Conservation (phyloP, 1,140 invertebrate species). For the Pseudomyrmex sp. region DNA sequence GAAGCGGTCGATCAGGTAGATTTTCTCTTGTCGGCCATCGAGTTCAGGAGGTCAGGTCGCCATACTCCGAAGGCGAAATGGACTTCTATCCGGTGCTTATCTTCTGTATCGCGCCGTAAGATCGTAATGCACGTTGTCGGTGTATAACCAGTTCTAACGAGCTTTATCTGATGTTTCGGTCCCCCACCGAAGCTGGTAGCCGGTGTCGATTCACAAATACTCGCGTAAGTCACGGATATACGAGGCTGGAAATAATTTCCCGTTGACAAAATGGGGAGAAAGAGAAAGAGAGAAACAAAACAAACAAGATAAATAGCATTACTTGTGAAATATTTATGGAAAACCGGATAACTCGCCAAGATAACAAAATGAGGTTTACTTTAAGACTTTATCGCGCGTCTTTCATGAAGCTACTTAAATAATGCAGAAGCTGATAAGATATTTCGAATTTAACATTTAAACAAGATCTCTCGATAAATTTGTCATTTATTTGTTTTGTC, state of each 20-base stretch:
- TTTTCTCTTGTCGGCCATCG: conserved; percentile 60
- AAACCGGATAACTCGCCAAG: not conserved
- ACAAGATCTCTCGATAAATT: no score
- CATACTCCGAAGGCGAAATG: conserved; percentile 54
- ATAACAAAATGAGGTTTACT: not conserved
- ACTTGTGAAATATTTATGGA: not conserved
- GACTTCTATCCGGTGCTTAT: conserved; percentile 35
- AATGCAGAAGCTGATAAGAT: not conserved
- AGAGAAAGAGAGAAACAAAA: conserved; percentile 4
- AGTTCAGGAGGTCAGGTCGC: conserved; percentile 63
- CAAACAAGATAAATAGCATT: conserved; percentile 2
- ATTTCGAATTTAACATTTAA: not conserved
- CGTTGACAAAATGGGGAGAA: not conserved
- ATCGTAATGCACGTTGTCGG: conserved; percentile 49
- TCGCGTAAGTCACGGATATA: conserved; percentile 36
- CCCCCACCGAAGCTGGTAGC: not conserved
- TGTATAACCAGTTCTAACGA: conserved; percentile 54
- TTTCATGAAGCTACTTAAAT: not conserved
- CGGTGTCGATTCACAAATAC: conserved; percentile 23
- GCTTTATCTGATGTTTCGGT: conserved; percentile 41
- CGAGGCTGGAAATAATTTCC: not conserved
- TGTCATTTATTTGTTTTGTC: no score
- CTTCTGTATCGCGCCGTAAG: conserved; percentile 41
- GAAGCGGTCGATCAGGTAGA: conserved; percentile 50
- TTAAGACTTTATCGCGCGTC: not conserved